A percentile compares a stretch with the other conserved stretches of the same genome.
Evolutionary conservation across 1,140 invertebrate genomes (phyloP).

Genomic region (Tetramorium alpestre): DNA sequence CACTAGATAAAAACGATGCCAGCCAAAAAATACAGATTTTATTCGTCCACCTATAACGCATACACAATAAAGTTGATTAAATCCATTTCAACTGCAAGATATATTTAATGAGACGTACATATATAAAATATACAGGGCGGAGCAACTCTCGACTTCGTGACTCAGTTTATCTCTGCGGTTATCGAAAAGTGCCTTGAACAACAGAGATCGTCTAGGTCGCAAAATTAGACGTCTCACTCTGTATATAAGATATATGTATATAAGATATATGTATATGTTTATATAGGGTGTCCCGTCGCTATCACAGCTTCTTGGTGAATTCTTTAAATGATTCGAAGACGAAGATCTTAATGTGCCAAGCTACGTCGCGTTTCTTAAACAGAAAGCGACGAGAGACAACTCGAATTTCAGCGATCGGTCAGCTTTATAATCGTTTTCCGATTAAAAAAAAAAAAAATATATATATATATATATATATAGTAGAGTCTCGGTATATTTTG

Average conservation of each 20-base stretch:
- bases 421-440: not conserved
- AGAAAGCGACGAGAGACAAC: not conserved
- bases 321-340: not conserved
- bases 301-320: not conserved
- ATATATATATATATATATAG: not conserved
- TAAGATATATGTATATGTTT: constrained; percentile 16
- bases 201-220: not conserved
- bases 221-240: constrained; percentile 15
- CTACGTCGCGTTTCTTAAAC: not conserved
- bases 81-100: constrained; percentile 73
- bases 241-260: constrained; percentile 38
- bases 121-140: constrained; percentile 42
- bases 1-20: constrained; percentile 79
- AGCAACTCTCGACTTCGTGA: not conserved
- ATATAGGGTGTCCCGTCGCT: not conserved
- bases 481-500: not conserved
- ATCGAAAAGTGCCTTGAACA: constrained; percentile 13
- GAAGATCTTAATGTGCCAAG: not conserved
- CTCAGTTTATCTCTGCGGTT: constrained; percentile 18
- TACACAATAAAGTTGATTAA: constrained; percentile 81
- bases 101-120: constrained; percentile 41
- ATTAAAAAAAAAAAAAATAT: not conserved
- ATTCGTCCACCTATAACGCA: constrained; percentile 78
- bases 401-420: not conserved
- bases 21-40: constrained; percentile 82